Conservation (phyloP, 2,888 invertebrate species). For the Dryobotodes eremita region DNA sequence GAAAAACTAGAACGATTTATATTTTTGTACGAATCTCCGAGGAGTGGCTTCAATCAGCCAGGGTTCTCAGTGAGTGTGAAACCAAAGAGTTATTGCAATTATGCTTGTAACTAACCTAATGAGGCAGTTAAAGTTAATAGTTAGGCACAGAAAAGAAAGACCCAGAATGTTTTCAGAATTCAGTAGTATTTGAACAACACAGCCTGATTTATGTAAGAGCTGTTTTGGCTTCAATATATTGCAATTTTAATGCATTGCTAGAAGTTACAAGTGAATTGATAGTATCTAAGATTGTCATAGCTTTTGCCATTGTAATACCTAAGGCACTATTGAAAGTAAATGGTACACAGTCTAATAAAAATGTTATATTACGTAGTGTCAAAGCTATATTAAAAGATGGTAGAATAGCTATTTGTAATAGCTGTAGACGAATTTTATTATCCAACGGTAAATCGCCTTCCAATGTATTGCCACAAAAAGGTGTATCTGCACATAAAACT, state of each 20-base stretch:
- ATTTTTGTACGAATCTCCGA: slow-evolving; percentile 26
- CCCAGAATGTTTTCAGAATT: slow-evolving; percentile 32
- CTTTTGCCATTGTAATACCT: slow-evolving; percentile 52
- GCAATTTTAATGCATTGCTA: slow-evolving; percentile 32
- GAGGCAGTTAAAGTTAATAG: slow-evolving; percentile 61
- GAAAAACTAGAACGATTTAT: slow-evolving; percentile 6
- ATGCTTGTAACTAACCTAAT: slow-evolving; percentile 70
- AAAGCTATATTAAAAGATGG: slow-evolving; percentile 7
- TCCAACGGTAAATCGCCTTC: slow-evolving; percentile 17
- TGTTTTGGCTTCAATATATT: slow-evolving; percentile 17
- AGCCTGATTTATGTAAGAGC: slow-evolving; percentile 8
- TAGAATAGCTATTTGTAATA: slow-evolving; percentile 26
- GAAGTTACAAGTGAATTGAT: slow-evolving; percentile 46
- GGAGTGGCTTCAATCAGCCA: slow-evolving; percentile 38
- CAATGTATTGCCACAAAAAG: slow-evolving; percentile 36
- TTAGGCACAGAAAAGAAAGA: slow-evolving; percentile 56
- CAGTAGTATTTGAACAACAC: not conserved
- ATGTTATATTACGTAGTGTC: slow-evolving; percentile 12
- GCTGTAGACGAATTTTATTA: not conserved
- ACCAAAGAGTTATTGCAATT: slow-evolving; percentile 86
- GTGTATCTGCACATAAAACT: slow-evolving; percentile 15
- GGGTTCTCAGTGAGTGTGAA: slow-evolving; percentile 76
- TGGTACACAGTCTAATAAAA: slow-evolving; percentile 15
- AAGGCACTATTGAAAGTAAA: slow-evolving; percentile 31
- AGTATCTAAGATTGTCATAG: slow-evolving; percentile 53